These are phyloP conservation scores for Semnornis frantzii DNA, from an alignment of 2,113 vertebrate species.

Conservation along the genomic window DNA sequence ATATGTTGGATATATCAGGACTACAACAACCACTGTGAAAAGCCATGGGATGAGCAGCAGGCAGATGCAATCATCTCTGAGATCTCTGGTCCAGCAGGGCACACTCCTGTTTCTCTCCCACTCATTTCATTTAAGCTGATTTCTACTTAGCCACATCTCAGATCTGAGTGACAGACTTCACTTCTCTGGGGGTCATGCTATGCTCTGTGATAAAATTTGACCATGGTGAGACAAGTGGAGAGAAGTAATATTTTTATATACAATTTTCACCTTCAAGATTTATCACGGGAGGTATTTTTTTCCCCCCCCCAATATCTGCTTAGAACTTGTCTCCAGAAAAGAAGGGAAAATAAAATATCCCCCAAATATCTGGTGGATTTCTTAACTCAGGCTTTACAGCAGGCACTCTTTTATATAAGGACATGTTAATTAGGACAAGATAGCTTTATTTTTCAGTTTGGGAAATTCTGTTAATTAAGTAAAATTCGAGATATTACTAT, in stretches of 20 bases:
- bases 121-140: neutral
- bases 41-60: neutral
- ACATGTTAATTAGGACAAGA: conserved; percentile 18
- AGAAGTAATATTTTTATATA: neutral
- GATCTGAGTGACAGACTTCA: neutral
- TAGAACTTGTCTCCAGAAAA: neutral
- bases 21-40: neutral
- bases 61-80: neutral
- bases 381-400: neutral
- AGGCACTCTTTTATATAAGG: neutral
- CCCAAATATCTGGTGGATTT: neutral
- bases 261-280: neutral
- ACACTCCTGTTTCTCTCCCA: neutral
- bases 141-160: neutral
- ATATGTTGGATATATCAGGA: neutral
- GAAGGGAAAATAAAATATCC: neutral
- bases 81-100: neutral
- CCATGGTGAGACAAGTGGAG: fast-evolving
- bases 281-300: neutral
- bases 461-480: conserved; percentile 21
- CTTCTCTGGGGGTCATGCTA: neutral
- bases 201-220: neutral
- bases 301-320: neutral
- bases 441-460: neutral
- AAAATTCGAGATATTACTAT: neutral